Evolutionary conservation across 2,797 vertebrate genomes (phyloP), one percentile per base, ranked within the genome.

Genomic region (Synaphobranchus kaupii): DNA sequence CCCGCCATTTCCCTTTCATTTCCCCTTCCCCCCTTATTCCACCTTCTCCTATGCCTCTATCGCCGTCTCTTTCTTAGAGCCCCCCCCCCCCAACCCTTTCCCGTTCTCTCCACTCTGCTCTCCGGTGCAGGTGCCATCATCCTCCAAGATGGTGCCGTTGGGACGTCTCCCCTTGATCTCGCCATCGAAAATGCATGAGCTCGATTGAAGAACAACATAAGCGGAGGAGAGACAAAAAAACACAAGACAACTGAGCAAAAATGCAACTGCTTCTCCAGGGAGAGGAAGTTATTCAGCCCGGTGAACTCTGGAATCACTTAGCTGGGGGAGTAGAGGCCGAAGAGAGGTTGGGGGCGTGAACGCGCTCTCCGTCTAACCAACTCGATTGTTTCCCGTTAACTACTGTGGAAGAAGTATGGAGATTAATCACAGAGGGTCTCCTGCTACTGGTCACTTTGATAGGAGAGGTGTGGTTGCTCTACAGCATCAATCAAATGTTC

Each of bases 131-230:
- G 76, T 48, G 44, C 76, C 44, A 8, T 39, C 44, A 48, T 47
- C 39, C 44, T 25, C 44, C 34, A 88, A 94, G 88, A 89, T 93
- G 93, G 93, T 93, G 93, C 92, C 94, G 95, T 93, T 73, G 34
- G n/a, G 93, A 93, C 73, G 78, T 71, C 86, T 47, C 80, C n/a
- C 63, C 60, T 54, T 58, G n/a, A 56, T 83, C 48, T 31, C 28
- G 80, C 39, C 48, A 84, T 83, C 48, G 60, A 71, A 56, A 86
- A 84, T 73, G 63, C 34, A 82, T 76, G 63, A 68, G 48, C 28
- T 60, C 52, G 13, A 63, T 5, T 58, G 90, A 90, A 92, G 86
- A 81, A 88, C 85, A 90, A 90, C 90, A 89, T 1, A 93, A 92
- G 93, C 92, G 82, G 86, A 89, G 82, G 86, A 89, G 86, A 89